phyloP scores from a whole-genome alignment of 1,140 invertebrate genomes.

The Oncopodura yosiiana region DNA sequence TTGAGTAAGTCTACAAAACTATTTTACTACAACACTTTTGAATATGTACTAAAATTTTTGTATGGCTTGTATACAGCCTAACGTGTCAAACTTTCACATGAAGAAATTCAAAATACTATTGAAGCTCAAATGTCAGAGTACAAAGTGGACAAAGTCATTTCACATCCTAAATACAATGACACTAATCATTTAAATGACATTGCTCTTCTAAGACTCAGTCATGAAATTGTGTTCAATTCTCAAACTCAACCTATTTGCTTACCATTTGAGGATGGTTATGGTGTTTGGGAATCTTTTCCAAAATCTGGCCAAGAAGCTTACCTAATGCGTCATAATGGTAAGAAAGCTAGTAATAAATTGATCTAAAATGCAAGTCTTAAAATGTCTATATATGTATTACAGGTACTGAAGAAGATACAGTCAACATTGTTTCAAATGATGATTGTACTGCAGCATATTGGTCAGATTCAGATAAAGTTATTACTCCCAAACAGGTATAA shows the following conservation, averaged over 20 bases:
- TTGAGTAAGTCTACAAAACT: not conserved
- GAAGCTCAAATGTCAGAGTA: conserved; percentile 39
- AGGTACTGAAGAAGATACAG: conserved; percentile 8
- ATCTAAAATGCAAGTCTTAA: not conserved
- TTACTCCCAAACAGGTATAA: conserved; percentile 11
- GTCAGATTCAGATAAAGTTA: not conserved
- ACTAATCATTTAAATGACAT: conserved; percentile 68
- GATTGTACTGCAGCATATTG: conserved; percentile 13
- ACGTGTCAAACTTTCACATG: conserved; percentile 4
- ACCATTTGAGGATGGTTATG: conserved; percentile 25
- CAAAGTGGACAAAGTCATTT: conserved; percentile 49
- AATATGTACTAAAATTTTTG: not conserved
- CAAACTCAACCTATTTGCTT: conserved; percentile 18
- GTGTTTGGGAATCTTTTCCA: conserved; percentile 17
- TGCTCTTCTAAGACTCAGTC: conserved; percentile 55
- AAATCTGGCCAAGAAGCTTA: conserved; percentile 6
- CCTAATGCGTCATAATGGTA: conserved; percentile 6
- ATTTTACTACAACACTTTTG: not conserved
- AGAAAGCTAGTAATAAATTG: conserved; percentile 3
- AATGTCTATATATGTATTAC: not conserved
- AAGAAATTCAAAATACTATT: not conserved
- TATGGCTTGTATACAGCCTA: too few species aligned
- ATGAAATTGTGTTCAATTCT: conserved; percentile 27
- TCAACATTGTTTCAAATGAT: conserved; percentile 14
- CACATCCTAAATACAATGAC: conserved; percentile 57